Conservation (phyloP, 1,140 invertebrate genomes). For the Nomia melanderi region DNA sequence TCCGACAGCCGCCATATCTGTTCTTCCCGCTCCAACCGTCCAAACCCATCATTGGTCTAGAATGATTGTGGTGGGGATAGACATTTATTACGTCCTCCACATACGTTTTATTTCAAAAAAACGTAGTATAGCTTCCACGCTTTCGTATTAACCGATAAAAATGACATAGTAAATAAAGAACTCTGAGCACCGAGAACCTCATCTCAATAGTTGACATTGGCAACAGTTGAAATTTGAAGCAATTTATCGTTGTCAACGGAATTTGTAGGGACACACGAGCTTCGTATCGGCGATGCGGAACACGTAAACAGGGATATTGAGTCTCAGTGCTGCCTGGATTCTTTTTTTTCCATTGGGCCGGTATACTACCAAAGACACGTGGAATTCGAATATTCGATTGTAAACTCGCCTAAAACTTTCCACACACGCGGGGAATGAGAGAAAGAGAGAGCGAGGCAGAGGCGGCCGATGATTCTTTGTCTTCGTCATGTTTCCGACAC, state of each 20-base stretch:
- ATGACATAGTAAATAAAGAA: too few species aligned
- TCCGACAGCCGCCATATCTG: too few species aligned
- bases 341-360: background rate
- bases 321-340: background rate
- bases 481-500: background rate
- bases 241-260: conserved; percentile 4
- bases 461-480: background rate
- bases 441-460: background rate
- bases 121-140: too few species aligned
- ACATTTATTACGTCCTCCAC: too few species aligned
- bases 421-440: background rate
- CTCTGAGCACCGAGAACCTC: too few species aligned
- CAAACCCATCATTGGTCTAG: too few species aligned
- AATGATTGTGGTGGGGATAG: too few species aligned
- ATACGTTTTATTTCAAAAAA: too few species aligned
- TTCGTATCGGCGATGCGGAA: background rate
- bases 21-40: too few species aligned
- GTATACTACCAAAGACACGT: background rate
- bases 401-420: conserved; percentile 26
- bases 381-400: background rate
- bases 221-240: background rate
- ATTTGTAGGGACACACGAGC: background rate
- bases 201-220: background rate
- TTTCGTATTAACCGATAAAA: background rate
- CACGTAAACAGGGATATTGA: conserved; percentile 2